These are phyloP conservation scores for Athene noctua DNA, from an alignment of 2,113 vertebrate species.

Conservation along the genomic window DNA sequence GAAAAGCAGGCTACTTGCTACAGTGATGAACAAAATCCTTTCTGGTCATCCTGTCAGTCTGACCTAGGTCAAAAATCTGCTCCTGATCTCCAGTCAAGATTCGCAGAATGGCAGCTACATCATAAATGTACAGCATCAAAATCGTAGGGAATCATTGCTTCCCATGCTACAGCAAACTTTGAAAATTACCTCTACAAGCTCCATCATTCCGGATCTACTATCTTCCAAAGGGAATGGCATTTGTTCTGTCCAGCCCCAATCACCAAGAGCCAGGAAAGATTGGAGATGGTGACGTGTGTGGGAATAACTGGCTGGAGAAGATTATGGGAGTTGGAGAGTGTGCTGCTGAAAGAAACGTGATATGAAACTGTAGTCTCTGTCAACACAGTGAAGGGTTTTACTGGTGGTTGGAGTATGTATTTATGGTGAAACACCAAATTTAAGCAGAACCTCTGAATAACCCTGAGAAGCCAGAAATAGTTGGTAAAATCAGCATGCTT, in stretches of 20 bases:
- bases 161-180: background rate
- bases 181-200: background rate
- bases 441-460: background rate
- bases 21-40: background rate
- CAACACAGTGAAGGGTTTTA: background rate
- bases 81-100: background rate
- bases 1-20: background rate
- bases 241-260: background rate
- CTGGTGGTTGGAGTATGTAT: background rate
- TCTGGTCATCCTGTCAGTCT: background rate
- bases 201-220: background rate
- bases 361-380: background rate
- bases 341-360: background rate
- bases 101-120: background rate
- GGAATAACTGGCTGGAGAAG: background rate
- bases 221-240: background rate
- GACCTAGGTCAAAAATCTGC: background rate
- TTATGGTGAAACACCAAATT: background rate
- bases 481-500: background rate
- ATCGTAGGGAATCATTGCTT: background rate
- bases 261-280: background rate
- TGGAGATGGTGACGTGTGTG: rapidly evolving
- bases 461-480: background rate
- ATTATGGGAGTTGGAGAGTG: background rate
- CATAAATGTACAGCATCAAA: background rate